Evolutionary conservation across 2,797 vertebrate species (phyloP).

Genomic region (Ctenochaetus hawaiiensis): DNA sequence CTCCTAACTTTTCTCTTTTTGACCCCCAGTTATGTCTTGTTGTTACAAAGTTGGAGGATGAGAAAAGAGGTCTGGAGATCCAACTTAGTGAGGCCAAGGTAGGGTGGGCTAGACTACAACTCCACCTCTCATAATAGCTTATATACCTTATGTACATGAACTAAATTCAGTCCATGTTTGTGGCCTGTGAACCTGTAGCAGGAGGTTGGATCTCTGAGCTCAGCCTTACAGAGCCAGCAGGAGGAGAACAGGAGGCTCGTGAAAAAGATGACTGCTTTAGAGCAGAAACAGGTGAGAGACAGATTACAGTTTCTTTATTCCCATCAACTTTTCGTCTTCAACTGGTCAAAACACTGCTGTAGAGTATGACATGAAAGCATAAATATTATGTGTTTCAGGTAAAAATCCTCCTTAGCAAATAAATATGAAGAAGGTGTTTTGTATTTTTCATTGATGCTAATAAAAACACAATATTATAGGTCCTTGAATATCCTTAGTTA

Average conservation of each 20-base stretch:
- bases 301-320: background rate
- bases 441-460: background rate
- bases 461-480: too few species aligned
- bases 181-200: conserved; percentile 6
- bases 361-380: background rate
- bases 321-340: background rate
- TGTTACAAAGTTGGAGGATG: conserved; percentile 3
- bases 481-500: background rate
- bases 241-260: conserved; percentile 35
- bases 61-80: background rate
- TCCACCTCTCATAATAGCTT: background rate
- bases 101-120: background rate
- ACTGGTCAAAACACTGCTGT: background rate
- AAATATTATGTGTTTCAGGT: background rate
- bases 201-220: conserved; percentile 19
- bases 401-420: background rate
- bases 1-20: background rate
- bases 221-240: background rate
- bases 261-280: conserved; percentile 3
- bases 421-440: background rate
- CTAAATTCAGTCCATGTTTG: background rate
- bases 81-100: conserved; percentile 3
- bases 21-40: conserved; percentile 2
- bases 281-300: conserved; percentile 14
- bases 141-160: too few species aligned